Evolutionary conservation across 2,797 vertebrate species (phyloP).

Genomic region (Sebastes miniatus): DNA sequence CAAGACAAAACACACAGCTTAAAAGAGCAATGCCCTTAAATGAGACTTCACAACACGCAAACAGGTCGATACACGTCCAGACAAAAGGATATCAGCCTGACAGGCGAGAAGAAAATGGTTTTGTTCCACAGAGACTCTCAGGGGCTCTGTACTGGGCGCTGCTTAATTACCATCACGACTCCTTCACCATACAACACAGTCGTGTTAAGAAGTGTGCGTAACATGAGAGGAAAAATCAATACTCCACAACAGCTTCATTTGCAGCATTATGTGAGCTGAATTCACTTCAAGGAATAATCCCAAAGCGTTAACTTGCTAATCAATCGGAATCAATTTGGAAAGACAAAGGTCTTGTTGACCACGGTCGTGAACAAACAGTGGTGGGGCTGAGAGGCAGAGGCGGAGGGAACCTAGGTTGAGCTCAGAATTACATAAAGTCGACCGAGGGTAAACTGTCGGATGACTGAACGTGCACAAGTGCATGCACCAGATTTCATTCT

Average conservation of each 20-base stretch:
- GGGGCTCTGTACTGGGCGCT: neutral
- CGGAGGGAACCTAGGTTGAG: neutral
- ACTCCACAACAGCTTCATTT: conserved; percentile 27
- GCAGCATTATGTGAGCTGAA: conserved; percentile 32
- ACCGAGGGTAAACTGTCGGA: neutral
- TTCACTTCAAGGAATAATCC: conserved; percentile 17
- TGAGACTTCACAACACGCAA: neutral
- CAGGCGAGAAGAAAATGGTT: neutral
- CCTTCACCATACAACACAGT: neutral
- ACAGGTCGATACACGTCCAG: neutral
- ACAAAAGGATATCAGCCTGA: neutral
- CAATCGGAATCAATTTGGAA: conserved; percentile 19
- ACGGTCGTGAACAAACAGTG: neutral
- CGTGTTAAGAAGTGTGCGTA: neutral
- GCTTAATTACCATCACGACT: neutral
- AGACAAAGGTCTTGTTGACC: neutral
- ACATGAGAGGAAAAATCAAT: conserved; percentile 33
- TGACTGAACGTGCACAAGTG: neutral
- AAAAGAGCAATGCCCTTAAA: neutral
- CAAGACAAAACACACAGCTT: neutral
- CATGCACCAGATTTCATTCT: neutral
- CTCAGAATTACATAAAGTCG: neutral
- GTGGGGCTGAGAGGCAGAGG: neutral
- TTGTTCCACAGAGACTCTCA: neutral
- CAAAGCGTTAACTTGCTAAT: conserved; percentile 6